Base-by-base conservation (phyloP, 2,888 invertebrate species). In the Globia sparganii region DNA sequence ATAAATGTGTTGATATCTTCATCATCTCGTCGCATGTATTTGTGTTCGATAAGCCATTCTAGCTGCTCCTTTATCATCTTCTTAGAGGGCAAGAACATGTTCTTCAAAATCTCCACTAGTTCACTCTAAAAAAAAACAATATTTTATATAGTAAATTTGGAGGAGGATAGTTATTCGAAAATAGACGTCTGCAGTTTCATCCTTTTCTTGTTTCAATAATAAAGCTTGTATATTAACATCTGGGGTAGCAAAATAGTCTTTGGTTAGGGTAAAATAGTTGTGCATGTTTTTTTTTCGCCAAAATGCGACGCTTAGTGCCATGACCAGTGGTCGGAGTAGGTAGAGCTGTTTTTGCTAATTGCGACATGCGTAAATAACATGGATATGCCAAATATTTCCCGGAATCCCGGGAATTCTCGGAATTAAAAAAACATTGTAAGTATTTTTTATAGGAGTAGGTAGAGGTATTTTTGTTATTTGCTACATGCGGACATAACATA, bases 11-110 rank as follows among this genome's bases (percentile, higher is more conserved):
- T 99, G 93, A 99, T 99, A 94, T 99, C 99, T 89, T 99, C 99
- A 91, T 99, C 99, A 93, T 99, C 99, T 88, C 99, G 97, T 81
- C 98, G 97, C 98, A 99, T 99, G 94, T 99, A 99, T 94, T 99
- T 99, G 95, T 99, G 99, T 96, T 99, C 99, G 86, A 99, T 99
- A 65, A 99, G 97, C 99, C 99, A 99, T 95, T 99, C 99, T 72
- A 99, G 97, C 96, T 99, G 99, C 96, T 99, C 99, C 95, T 99
- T 99, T 90, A 99, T 99, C 98, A 99, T 99, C 96, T 99, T 99
- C 95, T 99, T 99, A 84, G 99, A 99, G 43, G 99, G 99, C 92
- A 99, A 97, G 97, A 99, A 99, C 99, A 99, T 99, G 93, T 99
- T 99, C 96, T 99, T 99, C 90, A 99, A 97, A 92, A 99, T 99